phyloP scores from a whole-genome alignment of 2,113 vertebrate genomes.

The Melanocharis versteri region DNA sequence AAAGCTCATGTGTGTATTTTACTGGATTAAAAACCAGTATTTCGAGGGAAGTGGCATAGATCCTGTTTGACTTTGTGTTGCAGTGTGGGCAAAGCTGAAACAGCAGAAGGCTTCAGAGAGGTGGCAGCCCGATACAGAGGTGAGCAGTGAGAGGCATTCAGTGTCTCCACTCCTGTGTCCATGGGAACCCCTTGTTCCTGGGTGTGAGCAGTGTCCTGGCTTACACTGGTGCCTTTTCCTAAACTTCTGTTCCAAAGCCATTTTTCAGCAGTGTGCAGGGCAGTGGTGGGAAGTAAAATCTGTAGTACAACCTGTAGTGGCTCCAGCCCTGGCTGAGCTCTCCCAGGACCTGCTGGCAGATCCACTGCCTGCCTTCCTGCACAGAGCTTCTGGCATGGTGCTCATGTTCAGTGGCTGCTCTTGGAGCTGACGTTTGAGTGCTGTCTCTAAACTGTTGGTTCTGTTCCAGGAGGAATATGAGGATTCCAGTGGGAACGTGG shows the following conservation, averaged over 20 bases:
- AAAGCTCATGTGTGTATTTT: background rate
- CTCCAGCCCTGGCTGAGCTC: background rate
- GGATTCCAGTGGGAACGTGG: conserved; percentile 96
- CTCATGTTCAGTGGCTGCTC: background rate
- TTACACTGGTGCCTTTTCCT: background rate
- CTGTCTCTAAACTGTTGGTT: background rate
- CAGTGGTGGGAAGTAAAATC: background rate
- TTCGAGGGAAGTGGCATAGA: background rate
- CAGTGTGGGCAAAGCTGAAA: conserved; percentile 98
- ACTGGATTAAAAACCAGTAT: background rate
- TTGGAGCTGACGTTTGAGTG: background rate
- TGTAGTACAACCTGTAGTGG: background rate
- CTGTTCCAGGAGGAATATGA: conserved; percentile 92
- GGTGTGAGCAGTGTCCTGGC: fast-evolving
- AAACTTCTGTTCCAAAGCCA: background rate
- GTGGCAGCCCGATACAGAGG: conserved; percentile 99
- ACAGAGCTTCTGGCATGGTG: background rate
- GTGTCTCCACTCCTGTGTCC: background rate
- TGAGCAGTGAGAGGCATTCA: conserved; percentile 41
- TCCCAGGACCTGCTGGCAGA: background rate
- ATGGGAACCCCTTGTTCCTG: background rate
- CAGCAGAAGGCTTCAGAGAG: conserved; percentile 93
- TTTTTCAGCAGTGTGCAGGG: background rate
- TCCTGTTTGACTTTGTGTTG: background rate
- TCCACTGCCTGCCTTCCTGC: background rate